phyloP scores from a whole-genome alignment of 2,888 invertebrate genomes.

The Hypsopygia costalis region DNA sequence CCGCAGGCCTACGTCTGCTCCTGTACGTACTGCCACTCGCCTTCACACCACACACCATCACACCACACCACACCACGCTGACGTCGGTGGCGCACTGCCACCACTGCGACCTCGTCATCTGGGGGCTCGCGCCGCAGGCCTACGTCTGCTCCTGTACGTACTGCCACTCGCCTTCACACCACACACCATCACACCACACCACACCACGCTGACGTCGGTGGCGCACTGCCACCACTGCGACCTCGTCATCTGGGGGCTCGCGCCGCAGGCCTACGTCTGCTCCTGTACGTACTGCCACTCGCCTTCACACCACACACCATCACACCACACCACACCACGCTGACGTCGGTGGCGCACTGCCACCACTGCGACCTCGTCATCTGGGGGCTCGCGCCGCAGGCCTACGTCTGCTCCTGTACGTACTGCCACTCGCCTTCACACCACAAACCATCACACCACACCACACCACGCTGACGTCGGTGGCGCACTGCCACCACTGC shows the following conservation, averaged over 20 bases:
- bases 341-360: slow-evolving; percentile 94
- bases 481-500: slow-evolving; percentile 96
- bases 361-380: slow-evolving; percentile 95
- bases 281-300: slow-evolving; percentile 83
- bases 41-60: too few relatives aligned
- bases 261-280: slow-evolving; percentile 98
- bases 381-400: slow-evolving; percentile 98
- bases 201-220: slow-evolving; percentile 93
- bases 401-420: slow-evolving; percentile 93
- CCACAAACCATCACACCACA: too few relatives aligned
- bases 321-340: too few relatives aligned
- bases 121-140: slow-evolving; percentile 98
- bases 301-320: too few relatives aligned
- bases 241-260: slow-evolving; percentile 95
- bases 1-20: slow-evolving; percentile 98
- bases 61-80: too few relatives aligned
- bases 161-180: too few relatives aligned
- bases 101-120: slow-evolving; percentile 94
- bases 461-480: slow-evolving; percentile 93
- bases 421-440: too few relatives aligned
- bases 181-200: too few relatives aligned
- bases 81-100: slow-evolving; percentile 95
- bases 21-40: slow-evolving; percentile 80
- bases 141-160: slow-evolving; percentile 91
- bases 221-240: slow-evolving; percentile 97